These are phyloP conservation scores for Turdus rufiventris DNA, from an alignment of 2,113 vertebrate genomes.

Conservation along the genomic window DNA sequence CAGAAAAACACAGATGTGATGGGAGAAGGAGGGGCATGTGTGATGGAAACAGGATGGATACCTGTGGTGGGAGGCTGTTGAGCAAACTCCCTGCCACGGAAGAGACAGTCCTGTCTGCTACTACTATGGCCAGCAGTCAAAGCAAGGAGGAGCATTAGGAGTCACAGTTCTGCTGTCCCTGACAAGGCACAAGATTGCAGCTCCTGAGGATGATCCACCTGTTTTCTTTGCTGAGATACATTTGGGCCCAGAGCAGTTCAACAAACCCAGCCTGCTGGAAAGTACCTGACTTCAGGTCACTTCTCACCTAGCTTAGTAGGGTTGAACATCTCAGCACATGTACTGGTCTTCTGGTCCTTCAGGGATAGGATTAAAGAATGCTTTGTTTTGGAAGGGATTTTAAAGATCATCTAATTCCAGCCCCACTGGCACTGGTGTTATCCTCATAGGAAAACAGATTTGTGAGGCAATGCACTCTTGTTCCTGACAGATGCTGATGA, in stretches of 20 bases:
- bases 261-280: neutral
- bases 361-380: neutral
- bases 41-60: neutral
- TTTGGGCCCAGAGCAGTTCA: neutral
- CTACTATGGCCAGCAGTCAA: neutral
- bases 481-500: neutral
- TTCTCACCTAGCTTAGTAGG: neutral
- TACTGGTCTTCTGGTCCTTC: neutral
- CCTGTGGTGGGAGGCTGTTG: neutral
- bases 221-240: neutral
- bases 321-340: neutral
- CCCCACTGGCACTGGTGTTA: neutral
- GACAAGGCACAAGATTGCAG: neutral
- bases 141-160: neutral
- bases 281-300: neutral
- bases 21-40: neutral
- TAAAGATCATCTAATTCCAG: neutral
- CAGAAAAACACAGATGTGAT: neutral
- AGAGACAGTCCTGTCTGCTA: neutral
- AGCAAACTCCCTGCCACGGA: neutral
- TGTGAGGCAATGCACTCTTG: neutral
- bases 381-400: neutral
- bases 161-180: neutral
- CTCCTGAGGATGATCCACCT: neutral
- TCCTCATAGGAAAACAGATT: neutral